A percentile compares a stretch with the other conserved stretches of the same genome.
phyloP scores from a whole-genome alignment of 2,888 invertebrate genomes.

The Bugula neritina region DNA sequence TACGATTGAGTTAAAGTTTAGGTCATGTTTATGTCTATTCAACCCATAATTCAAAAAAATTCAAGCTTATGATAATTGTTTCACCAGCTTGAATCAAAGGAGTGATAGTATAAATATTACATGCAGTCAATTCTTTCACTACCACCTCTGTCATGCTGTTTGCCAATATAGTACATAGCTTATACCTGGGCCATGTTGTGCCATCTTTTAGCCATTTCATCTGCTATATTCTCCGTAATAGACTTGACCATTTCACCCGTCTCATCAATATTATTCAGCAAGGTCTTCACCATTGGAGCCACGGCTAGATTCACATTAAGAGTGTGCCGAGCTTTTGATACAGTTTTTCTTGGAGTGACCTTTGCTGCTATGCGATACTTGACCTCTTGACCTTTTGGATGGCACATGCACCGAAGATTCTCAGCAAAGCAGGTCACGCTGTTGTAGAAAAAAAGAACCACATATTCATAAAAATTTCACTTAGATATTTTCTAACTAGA shows the following conservation, averaged over 20 bases:
- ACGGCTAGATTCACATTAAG: background rate
- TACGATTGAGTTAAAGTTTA: too few relatives aligned
- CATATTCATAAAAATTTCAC: too few relatives aligned
- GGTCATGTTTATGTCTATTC: too few relatives aligned
- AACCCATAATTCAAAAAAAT: too few relatives aligned
- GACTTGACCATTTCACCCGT: background rate
- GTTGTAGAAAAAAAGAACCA: too few relatives aligned
- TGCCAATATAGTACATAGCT: too few relatives aligned
- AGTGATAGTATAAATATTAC: too few relatives aligned
- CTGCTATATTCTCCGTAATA: background rate
- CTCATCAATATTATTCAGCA: background rate
- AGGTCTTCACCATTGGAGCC: background rate
- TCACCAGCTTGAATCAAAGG: too few relatives aligned
- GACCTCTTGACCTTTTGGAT: constrained; percentile 11
- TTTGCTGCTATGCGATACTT: constrained; percentile 21
- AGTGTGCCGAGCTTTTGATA: constrained; percentile 14
- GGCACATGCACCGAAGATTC: constrained; percentile 17
- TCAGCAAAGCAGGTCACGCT: constrained; percentile 19
- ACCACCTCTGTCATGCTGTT: too few relatives aligned
- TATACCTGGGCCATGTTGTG: background rate
- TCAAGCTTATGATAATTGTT: too few relatives aligned
- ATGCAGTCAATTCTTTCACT: too few relatives aligned
- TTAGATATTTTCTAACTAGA: too few relatives aligned
- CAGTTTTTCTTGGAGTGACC: constrained; percentile 15
- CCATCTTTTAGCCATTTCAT: background rate